Base-by-base conservation (phyloP, 2,888 invertebrate species). In the Epistrophella euchroma region DNA sequence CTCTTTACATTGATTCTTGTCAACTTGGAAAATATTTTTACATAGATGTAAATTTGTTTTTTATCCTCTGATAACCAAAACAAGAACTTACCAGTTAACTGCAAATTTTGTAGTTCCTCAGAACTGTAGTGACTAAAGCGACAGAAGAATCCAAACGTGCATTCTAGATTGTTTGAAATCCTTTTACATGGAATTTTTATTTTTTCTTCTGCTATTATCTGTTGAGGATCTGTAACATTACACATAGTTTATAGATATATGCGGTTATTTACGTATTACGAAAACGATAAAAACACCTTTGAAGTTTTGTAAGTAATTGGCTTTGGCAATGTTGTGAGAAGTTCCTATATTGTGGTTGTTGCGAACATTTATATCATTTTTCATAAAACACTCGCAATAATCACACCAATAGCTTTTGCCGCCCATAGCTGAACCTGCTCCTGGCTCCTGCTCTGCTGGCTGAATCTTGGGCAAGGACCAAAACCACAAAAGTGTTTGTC, bases 381-480 rank as follows among this genome's bases (percentile, higher is more conserved):
- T 92, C 89, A 92, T 90, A 80, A 88, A 91, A 77, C 92, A 92
- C 40, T 89, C 88, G 64, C 92, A 92, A 75, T 92, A 92, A 82
- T 92, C 92, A 74, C 92, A 92, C 72, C 89, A 92, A 89, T 91
- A 92, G 86, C 91, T 92, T 88, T 90, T 91, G 1, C 91, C 91
- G 3, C 91, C 92, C 92, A 92, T 91, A 77, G 43, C 7, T 11
- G 11, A n/a, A n/a, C n/a, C n/a, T n/a, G n/a, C n/a, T n/a, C n/a
- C n/a, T n/a, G n/a, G n/a, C n/a, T n/a, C n/a, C n/a, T n/a, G n/a
- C n/a, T n/a, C n/a, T n/a, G n/a, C n/a, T n/a, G n/a, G n/a, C n/a
- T n/a, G n/a, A n/a, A n/a, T n/a, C n/a, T n/a, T n/a, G n/a, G n/a
- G n/a, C n/a, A n/a, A n/a, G n/a, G n/a, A n/a, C n/a, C n/a, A n/a